phyloP scores from a whole-genome alignment of 1,140 invertebrate species.

The Meloidogyne floridensis region DNA sequence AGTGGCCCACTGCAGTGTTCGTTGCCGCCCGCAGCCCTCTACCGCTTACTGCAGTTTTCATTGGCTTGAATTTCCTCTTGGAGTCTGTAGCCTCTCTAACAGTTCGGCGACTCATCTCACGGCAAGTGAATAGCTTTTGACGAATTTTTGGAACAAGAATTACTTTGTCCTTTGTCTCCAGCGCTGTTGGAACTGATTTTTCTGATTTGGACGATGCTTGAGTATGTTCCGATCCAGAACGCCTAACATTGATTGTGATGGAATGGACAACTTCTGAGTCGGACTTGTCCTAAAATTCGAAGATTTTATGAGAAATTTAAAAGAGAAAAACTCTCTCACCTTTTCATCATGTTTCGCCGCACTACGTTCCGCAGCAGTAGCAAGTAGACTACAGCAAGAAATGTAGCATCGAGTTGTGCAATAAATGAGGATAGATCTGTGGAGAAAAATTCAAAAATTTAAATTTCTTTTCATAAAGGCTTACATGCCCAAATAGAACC shows the following conservation, averaged over 20 bases:
- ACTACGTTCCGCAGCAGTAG: background rate
- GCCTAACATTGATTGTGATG: background rate
- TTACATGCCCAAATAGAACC: background rate
- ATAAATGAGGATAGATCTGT: background rate
- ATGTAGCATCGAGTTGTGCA: background rate
- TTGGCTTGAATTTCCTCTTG: background rate
- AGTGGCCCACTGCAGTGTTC: background rate
- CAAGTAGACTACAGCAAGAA: background rate
- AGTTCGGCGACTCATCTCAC: conserved; percentile 4
- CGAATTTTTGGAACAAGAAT: background rate
- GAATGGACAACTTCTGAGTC: background rate
- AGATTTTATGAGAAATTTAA: background rate
- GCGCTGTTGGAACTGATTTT: background rate
- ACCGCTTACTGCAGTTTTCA: background rate
- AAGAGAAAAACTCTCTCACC: background rate
- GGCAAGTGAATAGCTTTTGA: background rate
- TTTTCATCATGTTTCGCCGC: background rate
- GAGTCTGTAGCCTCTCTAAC: background rate
- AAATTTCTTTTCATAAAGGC: background rate
- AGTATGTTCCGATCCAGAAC: background rate
- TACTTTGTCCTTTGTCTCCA: background rate
- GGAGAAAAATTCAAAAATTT: background rate
- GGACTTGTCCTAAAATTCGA: background rate
- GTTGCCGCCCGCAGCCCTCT: background rate
- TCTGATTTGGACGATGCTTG: background rate